Evolutionary conservation across 1,140 invertebrate genomes (phyloP), one percentile per base, ranked within the genome.

Genomic region (Adoxophyes honmai): DNA sequence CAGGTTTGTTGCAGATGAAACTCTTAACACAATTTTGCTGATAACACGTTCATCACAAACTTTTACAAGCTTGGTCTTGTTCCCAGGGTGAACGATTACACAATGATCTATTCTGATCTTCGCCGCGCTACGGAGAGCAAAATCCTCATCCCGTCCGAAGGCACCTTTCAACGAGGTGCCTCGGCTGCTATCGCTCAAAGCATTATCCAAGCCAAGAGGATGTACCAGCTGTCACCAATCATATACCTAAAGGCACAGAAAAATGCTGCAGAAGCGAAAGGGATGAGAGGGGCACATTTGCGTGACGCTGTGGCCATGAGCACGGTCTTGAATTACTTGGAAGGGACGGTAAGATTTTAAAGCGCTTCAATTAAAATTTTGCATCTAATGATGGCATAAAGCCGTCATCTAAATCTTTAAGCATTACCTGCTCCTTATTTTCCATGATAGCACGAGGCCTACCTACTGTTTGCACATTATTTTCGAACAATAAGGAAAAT

Each of bases 251-350:
- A 97, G 71, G 94, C 96, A 0, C 91, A 95, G 39, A 98, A 99
- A 82, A 98, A 98, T 81, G 73, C 89, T 1, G 90, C 93, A 0
- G 98, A 99, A 90, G 93, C 94, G 36, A 89, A 92, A 36, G 96
- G 97, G 55, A 99, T 99, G 96, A 92, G 92, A 65, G 92, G 90
- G 51, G 95, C 97, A 2, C 96, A 98, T 83, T 80, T 96, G 7
- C 86, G 93, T 54, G 96, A 97, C 76, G 96, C 95, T 10, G 96
- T 96, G 0, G 97, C 97, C 0, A 92, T 99, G 81, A 97, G 97
- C 76, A 95, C 98, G 73, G 96, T 96, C 62, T 91, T 99, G 44
- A 91, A 93, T 34, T 98, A 97, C 89, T 88, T 99, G 57, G 96
- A 99, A 83, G 89, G 93, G 18, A 89, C 15, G 34, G 64, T 74